Conservation (phyloP, 2,113 vertebrate genomes). For the Arenaria interpres region DNA sequence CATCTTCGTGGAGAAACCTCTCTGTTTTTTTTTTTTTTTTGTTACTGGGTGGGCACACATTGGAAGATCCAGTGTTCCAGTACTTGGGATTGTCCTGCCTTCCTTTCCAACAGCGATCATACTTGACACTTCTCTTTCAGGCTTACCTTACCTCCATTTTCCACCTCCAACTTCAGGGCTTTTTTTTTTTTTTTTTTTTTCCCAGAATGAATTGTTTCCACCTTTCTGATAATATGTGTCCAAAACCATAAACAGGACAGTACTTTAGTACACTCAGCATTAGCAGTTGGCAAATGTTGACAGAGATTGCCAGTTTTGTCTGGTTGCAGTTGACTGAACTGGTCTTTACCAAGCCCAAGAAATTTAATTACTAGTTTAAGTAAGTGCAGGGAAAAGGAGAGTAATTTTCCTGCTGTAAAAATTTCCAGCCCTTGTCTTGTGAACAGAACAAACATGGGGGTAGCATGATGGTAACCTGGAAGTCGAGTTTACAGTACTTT, state of each 20-base stretch:
- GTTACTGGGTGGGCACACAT: background rate
- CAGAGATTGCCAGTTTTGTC: background rate
- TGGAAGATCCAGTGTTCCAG: background rate
- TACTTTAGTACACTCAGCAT: background rate
- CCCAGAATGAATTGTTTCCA: background rate
- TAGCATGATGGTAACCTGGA: background rate
- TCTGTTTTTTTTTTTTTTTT: no score
- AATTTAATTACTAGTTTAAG: background rate
- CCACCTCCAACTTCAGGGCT: background rate
- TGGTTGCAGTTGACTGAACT: background rate
- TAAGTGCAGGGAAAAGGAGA: background rate
- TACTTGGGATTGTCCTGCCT: background rate
- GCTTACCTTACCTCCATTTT: background rate
- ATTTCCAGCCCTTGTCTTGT: background rate
- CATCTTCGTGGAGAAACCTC: background rate
- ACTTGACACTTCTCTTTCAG: background rate
- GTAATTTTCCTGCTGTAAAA: background rate
- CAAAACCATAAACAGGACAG: background rate
- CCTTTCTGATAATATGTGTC: background rate
- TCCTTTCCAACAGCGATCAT: background rate
- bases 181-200: background rate
- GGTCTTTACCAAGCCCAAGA: background rate
- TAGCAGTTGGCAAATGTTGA: background rate
- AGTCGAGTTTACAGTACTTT: background rate
- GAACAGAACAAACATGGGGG: background rate